Conservation (phyloP, 2,113 vertebrate species). For the Grallaria varia region DNA sequence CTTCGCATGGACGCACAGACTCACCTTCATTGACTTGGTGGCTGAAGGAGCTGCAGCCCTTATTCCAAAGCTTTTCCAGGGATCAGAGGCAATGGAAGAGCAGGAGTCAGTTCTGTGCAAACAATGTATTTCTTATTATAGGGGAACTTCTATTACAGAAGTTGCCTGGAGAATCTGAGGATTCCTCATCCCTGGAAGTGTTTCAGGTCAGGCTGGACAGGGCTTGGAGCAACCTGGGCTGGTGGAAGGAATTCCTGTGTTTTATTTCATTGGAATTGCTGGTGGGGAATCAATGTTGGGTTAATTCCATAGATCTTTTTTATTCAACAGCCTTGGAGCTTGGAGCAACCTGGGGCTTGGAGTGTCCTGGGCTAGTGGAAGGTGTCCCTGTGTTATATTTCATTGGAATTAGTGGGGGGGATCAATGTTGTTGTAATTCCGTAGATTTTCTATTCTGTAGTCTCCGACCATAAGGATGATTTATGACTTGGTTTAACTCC, state of each 20-base stretch:
- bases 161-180: background rate
- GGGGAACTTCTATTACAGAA: background rate
- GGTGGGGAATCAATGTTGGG: too few species aligned
- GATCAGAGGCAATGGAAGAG: background rate
- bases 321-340: too few species aligned
- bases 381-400: background rate
- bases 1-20: background rate
- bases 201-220: background rate
- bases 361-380: too few species aligned
- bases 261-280: too few species aligned
- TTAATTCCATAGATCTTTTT: too few species aligned
- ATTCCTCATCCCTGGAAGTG: background rate
- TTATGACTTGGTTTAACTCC: background rate
- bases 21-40: background rate
- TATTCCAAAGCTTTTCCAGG: background rate
- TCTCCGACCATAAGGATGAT: background rate
- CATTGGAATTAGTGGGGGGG: rapidly evolving
- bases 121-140: rapidly evolving
- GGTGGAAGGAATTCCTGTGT: too few species aligned
- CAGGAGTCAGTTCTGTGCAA: background rate
- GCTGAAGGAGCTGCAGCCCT: background rate
- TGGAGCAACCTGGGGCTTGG: too few species aligned
- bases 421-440: background rate
- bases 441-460: background rate
- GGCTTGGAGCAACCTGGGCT: background rate